phyloP scores from a whole-genome alignment of 1,140 invertebrate species.

The Drosophila novamexicana region DNA sequence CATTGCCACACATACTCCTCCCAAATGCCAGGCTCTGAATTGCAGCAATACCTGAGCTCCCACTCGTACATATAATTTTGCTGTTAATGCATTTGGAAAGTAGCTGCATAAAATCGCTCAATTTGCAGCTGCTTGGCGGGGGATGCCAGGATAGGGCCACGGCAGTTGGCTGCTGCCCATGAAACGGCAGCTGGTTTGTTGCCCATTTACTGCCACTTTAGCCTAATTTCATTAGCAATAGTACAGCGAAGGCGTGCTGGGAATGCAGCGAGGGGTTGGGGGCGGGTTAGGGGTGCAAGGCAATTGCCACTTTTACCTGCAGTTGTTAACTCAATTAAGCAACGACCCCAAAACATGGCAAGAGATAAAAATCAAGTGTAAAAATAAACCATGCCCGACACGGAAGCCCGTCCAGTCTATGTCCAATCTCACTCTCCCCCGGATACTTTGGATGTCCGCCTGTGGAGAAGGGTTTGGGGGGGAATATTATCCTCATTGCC shows the following conservation, averaged over 20 bases:
- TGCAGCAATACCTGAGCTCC: slow-evolving; percentile 1
- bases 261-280: neutral
- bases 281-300: neutral
- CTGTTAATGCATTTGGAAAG: slow-evolving; percentile 57
- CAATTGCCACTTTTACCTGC: slow-evolving; percentile 46
- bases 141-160: neutral
- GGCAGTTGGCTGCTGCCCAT: slow-evolving; percentile 20
- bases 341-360: slow-evolving; percentile 31
- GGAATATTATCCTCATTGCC: slow-evolving; percentile 52
- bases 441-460: neutral
- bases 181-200: slow-evolving; percentile 50
- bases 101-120: slow-evolving; percentile 47
- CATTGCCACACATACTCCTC: slow-evolving; percentile 5
- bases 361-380: slow-evolving; percentile 70
- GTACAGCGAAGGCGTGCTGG: neutral
- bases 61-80: slow-evolving; percentile 33
- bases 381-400: slow-evolving; percentile 29
- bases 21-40: slow-evolving; percentile 1
- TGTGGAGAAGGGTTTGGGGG: slow-evolving; percentile 1
- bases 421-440: slow-evolving; percentile 25
- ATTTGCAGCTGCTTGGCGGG: slow-evolving; percentile 14
- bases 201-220: slow-evolving; percentile 76
- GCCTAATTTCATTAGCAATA: slow-evolving; percentile 71
- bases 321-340: slow-evolving; percentile 64
- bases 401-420: slow-evolving; percentile 25